These are phyloP conservation scores for Tetrax tetrax DNA, from an alignment of 2,113 vertebrate genomes.

Conservation along the genomic window DNA sequence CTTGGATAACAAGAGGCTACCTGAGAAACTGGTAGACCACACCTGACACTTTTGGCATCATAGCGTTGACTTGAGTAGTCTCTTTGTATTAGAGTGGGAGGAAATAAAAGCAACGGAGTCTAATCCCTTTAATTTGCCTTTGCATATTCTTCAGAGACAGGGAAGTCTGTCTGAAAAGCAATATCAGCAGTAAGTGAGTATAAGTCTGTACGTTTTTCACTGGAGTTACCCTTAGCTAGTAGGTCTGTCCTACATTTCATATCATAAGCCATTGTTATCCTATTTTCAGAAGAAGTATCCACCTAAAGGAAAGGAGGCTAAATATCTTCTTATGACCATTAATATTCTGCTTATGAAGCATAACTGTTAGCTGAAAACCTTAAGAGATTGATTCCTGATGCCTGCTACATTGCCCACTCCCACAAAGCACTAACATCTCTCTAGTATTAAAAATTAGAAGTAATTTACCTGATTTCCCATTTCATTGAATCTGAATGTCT, in stretches of 20 bases:
- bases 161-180: not conserved
- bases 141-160: not conserved
- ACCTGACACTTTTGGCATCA: not conserved
- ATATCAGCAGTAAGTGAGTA: not conserved
- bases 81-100: not conserved
- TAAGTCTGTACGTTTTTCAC: not conserved
- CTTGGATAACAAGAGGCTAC: not conserved
- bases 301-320: not conserved
- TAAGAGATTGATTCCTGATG: not conserved
- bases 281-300: not conserved
- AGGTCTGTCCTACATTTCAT: not conserved
- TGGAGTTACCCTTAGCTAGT: not conserved
- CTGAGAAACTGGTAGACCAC: not conserved
- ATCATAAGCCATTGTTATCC: not conserved
- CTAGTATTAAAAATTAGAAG: not conserved
- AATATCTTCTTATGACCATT: not conserved
- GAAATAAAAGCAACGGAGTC: not conserved
- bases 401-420: not conserved
- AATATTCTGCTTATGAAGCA: not conserved
- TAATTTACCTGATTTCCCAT: not conserved
- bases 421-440: not conserved
- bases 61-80: not conserved
- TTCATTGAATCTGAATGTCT: not conserved
- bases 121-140: not conserved
- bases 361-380: not conserved